Percentiles rank a stretch among this genome's conserved stretches.
Conservation (phyloP, 2,113 vertebrate genomes). For the Cyprinus carpio region DNA sequence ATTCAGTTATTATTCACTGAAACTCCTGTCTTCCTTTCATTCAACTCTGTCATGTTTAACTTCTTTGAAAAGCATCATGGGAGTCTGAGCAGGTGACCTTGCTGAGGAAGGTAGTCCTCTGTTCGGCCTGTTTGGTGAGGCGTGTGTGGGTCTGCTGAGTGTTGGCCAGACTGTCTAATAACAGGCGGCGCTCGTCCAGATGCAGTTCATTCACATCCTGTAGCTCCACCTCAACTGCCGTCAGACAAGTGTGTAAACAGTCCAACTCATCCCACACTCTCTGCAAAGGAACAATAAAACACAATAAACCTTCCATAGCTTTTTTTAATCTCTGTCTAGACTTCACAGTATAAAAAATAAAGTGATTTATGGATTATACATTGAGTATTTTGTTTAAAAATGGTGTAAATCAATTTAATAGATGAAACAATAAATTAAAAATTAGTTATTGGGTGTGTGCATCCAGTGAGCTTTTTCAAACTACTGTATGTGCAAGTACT, state of each 20-base stretch:
- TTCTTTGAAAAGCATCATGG: too few species aligned
- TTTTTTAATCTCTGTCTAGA: not conserved
- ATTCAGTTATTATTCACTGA: not conserved
- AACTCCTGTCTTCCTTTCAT: not conserved
- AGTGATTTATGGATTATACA: too few species aligned
- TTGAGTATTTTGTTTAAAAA: too few species aligned
- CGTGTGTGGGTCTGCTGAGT: constrained; percentile 82
- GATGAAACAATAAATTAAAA: too few species aligned
- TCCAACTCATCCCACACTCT: constrained; percentile 89
- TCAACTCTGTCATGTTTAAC: not conserved
- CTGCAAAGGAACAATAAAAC: constrained; percentile 67
- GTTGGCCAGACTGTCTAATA: constrained; percentile 80
- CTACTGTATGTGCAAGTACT: too few species aligned
- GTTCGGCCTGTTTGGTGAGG: constrained; percentile 84
- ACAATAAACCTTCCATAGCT: not conserved
- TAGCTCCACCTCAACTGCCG: constrained; percentile 83
- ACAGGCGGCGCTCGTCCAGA: constrained; percentile 75
- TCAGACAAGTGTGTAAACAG: constrained; percentile 83
- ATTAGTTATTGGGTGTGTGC: too few species aligned
- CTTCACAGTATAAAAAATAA: too few species aligned
- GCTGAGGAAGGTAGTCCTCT: constrained; percentile 83
- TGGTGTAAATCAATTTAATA: too few species aligned
- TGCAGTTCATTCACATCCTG: constrained; percentile 83
- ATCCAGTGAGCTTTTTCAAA: too few species aligned
- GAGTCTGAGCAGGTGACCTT: constrained; percentile 76